phyloP scores from a whole-genome alignment of 2,797 vertebrate genomes.

The Etheostoma nigrum region DNA sequence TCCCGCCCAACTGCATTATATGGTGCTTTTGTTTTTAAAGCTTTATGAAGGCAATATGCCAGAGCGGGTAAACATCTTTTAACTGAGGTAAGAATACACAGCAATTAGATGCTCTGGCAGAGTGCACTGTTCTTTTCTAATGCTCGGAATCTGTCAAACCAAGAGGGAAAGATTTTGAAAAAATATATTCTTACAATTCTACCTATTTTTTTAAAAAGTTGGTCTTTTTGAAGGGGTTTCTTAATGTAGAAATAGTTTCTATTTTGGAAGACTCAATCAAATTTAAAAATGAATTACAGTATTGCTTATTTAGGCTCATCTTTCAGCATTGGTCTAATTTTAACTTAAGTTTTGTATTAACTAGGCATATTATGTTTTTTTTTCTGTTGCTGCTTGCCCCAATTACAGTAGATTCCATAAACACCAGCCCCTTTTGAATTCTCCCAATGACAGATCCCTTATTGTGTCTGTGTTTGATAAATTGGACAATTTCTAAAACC shows the following conservation, averaged over 20 bases:
- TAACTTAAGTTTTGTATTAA: conserved; percentile 51
- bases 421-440: conserved; percentile 62
- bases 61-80: conserved; percentile 65
- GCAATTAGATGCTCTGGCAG: conserved; percentile 62
- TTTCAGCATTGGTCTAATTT: conserved; percentile 27
- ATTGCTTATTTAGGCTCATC: conserved; percentile 10
- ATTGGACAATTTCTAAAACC: conserved; percentile 66
- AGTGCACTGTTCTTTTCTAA: conserved; percentile 40
- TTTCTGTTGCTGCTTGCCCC: conserved; percentile 53
- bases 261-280: conserved; percentile 10
- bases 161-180: background rate
- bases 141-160: conserved; percentile 67
- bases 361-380: conserved; percentile 52
- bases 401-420: conserved; percentile 73
- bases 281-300: conserved; percentile 1
- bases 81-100: conserved; percentile 48
- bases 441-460: conserved; percentile 52
- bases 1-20: conserved; percentile 8
- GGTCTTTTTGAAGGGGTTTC: background rate
- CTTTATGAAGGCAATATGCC: conserved; percentile 17
- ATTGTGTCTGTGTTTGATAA: conserved; percentile 57
- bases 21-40: conserved; percentile 52
- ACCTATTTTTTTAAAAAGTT: conserved; percentile 16
- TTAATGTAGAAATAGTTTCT: conserved; percentile 28
- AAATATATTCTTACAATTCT: conserved; percentile 4